Evolutionary conservation across 1,140 invertebrate genomes (phyloP).

Genomic region (Brachionus paranguensis): DNA sequence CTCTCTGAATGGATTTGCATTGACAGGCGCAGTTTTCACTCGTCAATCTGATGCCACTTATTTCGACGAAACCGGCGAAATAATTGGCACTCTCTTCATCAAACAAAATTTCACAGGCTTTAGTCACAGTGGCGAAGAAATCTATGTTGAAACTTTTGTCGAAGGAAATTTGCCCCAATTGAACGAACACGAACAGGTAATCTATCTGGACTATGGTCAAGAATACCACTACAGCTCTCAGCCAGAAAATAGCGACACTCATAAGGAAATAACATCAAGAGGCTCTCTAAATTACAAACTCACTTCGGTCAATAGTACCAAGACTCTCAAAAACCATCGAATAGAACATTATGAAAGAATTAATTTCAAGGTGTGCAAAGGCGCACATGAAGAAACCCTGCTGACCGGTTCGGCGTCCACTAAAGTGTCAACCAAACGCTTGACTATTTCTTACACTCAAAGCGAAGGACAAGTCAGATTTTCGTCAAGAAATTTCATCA

Average conservation of each 20-base stretch:
- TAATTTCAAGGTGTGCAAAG: conserved; percentile 32
- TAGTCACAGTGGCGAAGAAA: neutral
- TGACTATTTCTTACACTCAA: conserved; percentile 9
- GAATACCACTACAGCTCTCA: neutral
- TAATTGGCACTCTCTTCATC: conserved; percentile 3
- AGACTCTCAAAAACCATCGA: neutral
- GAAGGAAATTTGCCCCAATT: conserved; percentile 25
- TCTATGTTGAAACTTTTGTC: neutral
- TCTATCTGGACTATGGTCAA: conserved; percentile 25
- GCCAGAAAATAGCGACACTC: neutral
- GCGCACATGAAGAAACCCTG: neutral
- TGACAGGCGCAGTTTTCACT: conserved; percentile 23
- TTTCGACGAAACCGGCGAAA: conserved; percentile 7
- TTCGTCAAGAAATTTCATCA: conserved; percentile 24
- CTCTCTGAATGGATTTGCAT: conserved; percentile 8
- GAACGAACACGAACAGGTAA: neutral
- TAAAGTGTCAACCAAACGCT: conserved; percentile 25
- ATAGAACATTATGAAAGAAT: conserved; percentile 32
- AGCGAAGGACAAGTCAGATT: conserved; percentile 37
- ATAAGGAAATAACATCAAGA: conserved; percentile 5
- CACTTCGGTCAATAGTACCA: neutral
- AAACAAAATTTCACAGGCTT: conserved; percentile 29
- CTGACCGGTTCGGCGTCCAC: neutral
- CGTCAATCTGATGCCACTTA: conserved; percentile 26
- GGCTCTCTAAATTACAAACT: conserved; percentile 25